phyloP scores from a whole-genome alignment of 1,140 invertebrate genomes.

The Carcinoscorpius rotundicauda region DNA sequence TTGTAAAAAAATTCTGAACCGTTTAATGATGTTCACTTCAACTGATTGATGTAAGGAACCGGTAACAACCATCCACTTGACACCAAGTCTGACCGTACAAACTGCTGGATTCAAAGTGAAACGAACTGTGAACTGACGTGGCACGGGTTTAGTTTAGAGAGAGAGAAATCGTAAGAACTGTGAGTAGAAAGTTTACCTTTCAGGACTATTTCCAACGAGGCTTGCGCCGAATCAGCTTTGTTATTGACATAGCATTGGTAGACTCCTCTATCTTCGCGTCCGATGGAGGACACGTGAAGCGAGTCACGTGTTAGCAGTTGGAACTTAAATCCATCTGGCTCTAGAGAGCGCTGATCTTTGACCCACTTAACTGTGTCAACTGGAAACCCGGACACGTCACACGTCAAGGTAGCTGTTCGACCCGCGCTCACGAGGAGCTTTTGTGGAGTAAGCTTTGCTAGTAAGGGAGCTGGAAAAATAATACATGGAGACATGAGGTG shows the following conservation, averaged over 20 bases:
- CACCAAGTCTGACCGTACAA: no score
- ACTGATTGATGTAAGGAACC: no score
- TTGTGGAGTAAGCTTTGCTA: constrained; percentile 18
- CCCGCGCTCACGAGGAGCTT: constrained; percentile 41
- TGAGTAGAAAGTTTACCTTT: constrained; percentile 51
- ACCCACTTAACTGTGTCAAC: constrained; percentile 31
- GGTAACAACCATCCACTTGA: no score
- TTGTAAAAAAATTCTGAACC: no score
- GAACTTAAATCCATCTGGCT: constrained; percentile 34
- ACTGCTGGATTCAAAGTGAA: no score
- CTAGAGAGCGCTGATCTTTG: constrained; percentile 60
- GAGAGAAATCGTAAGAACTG: no score
- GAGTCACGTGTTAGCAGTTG: constrained; percentile 28
- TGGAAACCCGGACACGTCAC: constrained; percentile 22
- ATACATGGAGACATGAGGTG: no score
- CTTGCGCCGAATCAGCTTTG: constrained; percentile 71
- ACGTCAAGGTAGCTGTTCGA: constrained; percentile 19
- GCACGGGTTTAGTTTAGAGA: no score
- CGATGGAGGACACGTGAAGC: constrained; percentile 52
- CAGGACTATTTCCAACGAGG: constrained; percentile 62
- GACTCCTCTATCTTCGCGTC: constrained; percentile 66
- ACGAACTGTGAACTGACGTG: no score
- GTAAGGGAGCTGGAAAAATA: constrained; percentile 11
- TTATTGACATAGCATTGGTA: constrained; percentile 82
- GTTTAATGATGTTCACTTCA: no score